Conservation (phyloP, 2,113 vertebrate species). For the Ranitomeya imitator region DNA sequence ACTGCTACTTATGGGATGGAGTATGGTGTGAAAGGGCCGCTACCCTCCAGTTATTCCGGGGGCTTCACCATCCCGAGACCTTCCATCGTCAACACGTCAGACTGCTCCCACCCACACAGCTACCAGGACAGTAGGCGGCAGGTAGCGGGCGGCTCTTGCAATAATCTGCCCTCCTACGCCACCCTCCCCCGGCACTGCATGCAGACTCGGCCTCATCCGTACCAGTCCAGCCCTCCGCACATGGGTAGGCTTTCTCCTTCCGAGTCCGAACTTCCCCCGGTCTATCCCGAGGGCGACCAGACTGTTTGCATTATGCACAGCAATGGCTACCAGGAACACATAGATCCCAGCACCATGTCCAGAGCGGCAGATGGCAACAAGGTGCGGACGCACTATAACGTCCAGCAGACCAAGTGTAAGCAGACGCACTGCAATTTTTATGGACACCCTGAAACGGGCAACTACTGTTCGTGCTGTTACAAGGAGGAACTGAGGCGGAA, state of each 20-base stretch:
- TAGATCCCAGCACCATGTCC: slow-evolving; percentile 63
- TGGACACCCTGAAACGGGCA: slow-evolving; percentile 90
- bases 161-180: slow-evolving; percentile 81
- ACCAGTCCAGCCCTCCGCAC: slow-evolving; percentile 64
- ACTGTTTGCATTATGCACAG: slow-evolving; percentile 57
- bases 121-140: slow-evolving; percentile 84
- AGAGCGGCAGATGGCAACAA: neutral
- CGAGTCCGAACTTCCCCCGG: slow-evolving; percentile 67
- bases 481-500: slow-evolving; percentile 84
- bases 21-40: slow-evolving; percentile 53
- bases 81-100: slow-evolving; percentile 66
- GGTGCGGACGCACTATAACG: neutral
- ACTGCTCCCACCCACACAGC: slow-evolving; percentile 66
- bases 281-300: slow-evolving; percentile 65
- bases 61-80: slow-evolving; percentile 85
- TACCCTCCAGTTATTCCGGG: slow-evolving; percentile 77
- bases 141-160: slow-evolving; percentile 81
- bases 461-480: slow-evolving; percentile 97
- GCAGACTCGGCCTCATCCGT: slow-evolving; percentile 68
- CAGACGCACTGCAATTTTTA: slow-evolving; percentile 91
- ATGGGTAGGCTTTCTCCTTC: slow-evolving; percentile 66
- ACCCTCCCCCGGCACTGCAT: slow-evolving; percentile 86
- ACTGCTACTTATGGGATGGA: slow-evolving; percentile 60
- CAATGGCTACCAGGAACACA: slow-evolving; percentile 77
- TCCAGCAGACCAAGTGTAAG: slow-evolving; percentile 87